phyloP scores from a whole-genome alignment of 2,888 invertebrate species.

The Drosophila fungiperda region DNA sequence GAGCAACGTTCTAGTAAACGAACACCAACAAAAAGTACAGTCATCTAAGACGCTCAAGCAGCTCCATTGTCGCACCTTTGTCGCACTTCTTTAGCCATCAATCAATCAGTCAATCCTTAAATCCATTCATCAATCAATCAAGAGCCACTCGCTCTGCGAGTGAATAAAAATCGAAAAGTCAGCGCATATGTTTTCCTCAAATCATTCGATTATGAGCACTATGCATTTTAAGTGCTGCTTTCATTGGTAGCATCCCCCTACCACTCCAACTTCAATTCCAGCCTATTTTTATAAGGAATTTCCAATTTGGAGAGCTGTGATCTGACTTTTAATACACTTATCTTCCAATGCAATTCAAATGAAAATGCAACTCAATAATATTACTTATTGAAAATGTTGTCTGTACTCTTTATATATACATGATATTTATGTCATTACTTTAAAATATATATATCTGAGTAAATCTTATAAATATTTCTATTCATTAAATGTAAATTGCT shows the following conservation, averaged over 20 bases:
- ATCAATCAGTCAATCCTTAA: constrained; percentile 60
- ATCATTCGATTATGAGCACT: constrained; percentile 4
- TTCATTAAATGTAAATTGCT: neutral
- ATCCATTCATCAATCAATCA: constrained; percentile 67
- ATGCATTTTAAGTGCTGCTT: constrained; percentile 34
- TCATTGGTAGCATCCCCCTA: constrained; percentile 12
- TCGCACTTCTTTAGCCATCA: constrained; percentile 39
- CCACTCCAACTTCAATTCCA: neutral
- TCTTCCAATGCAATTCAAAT: neutral
- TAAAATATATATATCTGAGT: neutral
- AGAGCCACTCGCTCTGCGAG: constrained; percentile 9
- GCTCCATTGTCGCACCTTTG: constrained; percentile 53
- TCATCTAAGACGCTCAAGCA: constrained; percentile 51
- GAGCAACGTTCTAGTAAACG: constrained; percentile 41
- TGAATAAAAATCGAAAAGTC: constrained; percentile 42
- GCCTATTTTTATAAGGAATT: constrained; percentile 15
- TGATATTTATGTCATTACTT: neutral
- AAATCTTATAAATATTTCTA: neutral
- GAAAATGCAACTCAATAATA: neutral
- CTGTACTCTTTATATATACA: neutral
- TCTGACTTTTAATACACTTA: constrained; percentile 30
- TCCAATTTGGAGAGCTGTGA: constrained; percentile 55
- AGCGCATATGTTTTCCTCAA: constrained; percentile 15
- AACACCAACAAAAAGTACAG: constrained; percentile 62
- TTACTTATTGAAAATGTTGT: neutral